Evolutionary conservation across 2,113 vertebrate species (phyloP), one percentile per base, ranked within the genome.

Genomic region (Cardinalis cardinalis): DNA sequence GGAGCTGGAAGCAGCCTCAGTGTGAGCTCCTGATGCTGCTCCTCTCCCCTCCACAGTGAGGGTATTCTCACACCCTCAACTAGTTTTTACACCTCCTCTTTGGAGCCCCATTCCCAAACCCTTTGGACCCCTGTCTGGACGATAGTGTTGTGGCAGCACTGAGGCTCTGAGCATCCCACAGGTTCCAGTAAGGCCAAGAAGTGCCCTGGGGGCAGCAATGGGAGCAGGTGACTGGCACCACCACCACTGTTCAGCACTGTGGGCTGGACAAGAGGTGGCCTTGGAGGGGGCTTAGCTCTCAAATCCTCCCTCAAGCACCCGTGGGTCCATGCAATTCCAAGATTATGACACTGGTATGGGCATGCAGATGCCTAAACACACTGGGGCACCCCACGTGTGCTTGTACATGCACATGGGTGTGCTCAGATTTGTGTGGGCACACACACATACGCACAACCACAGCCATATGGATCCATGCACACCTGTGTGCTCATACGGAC

Each of bases 81-180:
- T 52, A 31, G 36, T 41, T 69, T 89, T 61, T 21, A 78, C 11
- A 64, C 2, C n/a, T 84, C 16, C 26, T 71, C 18, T 43, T 52
- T n/a, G 29, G 25, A 78, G 31, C 8, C 49, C 63, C 1, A 3
- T 2, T 7, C 6, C 31, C 24, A 71, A 85, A 18, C 14, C 17
- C 25, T 60, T 1, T 4, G 40, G 40, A 77, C 2, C 7, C 0
- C 0, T 0, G 0, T 0, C 0, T 29, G 49, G 21, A 44, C 48
- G 9, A 41, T 1, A 36, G 10, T 58, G 17, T 15, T 1, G 2
- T 0, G 1, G 29, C 44, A 80, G 51, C 7, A 1, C 18, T 0
- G 3, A 85, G 41, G 29, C 26, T 80, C 29, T 49, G 18, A 34
- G 60, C 43, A 81, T 59, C 24, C 34, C 31, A 18, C 9, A 10